Percentiles rank a stretch among this genome's conserved stretches.
These are phyloP conservation scores for Toxotes chatareus DNA, from an alignment of 2,113 vertebrate species.

Conservation along the genomic window DNA sequence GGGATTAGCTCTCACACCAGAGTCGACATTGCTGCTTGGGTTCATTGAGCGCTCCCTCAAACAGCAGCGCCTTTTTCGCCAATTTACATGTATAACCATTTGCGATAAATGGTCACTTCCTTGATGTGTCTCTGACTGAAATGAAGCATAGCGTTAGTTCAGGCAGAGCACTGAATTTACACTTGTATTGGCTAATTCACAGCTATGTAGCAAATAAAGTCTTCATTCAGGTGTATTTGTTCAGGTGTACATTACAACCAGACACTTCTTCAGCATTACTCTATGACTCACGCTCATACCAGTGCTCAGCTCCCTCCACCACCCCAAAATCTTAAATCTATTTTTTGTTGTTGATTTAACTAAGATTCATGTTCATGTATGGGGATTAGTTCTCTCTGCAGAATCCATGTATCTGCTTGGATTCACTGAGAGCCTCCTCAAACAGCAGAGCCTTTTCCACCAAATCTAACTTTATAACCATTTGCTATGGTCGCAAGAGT, in stretches of 20 bases:
- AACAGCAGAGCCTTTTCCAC: background rate
- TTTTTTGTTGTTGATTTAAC: background rate
- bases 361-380: background rate
- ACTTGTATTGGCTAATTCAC: background rate
- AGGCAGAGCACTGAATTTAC: background rate
- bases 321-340: background rate
- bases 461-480: background rate
- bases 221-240: background rate
- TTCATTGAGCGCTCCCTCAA: background rate
- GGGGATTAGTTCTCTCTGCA: background rate
- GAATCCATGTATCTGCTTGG: background rate
- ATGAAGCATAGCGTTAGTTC: background rate
- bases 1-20: background rate
- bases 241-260: background rate
- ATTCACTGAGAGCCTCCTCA: background rate
- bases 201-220: background rate
- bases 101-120: slow-evolving; percentile 2
- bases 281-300: background rate
- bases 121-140: background rate
- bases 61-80: background rate
- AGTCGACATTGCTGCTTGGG: background rate
- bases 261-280: background rate
- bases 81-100: background rate
- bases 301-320: background rate
- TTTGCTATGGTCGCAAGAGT: too few relatives aligned